A percentile compares a stretch with the other conserved stretches of the same genome.
Conservation (phyloP, 2,797 vertebrate species). For the Diplodus puntazzo region DNA sequence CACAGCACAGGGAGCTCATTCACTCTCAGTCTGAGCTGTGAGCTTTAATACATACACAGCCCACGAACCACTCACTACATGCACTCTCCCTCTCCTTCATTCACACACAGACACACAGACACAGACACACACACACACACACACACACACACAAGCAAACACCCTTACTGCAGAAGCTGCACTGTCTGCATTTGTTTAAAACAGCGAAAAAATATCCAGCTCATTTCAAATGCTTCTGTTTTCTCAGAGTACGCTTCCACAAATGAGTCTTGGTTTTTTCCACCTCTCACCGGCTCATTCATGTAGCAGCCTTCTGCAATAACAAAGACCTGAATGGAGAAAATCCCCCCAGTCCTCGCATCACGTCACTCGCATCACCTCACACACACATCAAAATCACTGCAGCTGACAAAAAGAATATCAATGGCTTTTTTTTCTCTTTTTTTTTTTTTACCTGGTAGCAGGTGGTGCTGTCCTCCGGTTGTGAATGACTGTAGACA, state of each 20-base stretch:
- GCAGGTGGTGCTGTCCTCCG: conserved; percentile 77
- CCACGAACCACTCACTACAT: conserved; percentile 52
- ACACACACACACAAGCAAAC: conserved; percentile 19
- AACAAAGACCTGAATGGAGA: conserved; percentile 76
- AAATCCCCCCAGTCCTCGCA: conserved; percentile 30
- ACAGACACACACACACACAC: conserved; percentile 24
- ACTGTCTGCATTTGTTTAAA: conserved; percentile 42
- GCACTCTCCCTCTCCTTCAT: conserved; percentile 54
- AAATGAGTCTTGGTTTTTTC: conserved; percentile 10
- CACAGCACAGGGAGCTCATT: conserved; percentile 77
- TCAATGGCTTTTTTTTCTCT: conserved; percentile 18
- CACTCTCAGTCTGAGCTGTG: conserved; percentile 56
- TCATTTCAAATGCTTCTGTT: conserved; percentile 22
- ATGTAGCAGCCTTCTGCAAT: conserved; percentile 47
- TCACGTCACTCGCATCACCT: conserved; percentile 52
- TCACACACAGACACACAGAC: conserved; percentile 57
- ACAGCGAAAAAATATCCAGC: conserved; percentile 32
- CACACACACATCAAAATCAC: conserved; percentile 47
- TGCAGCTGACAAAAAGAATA: conserved; percentile 39
- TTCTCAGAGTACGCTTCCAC: conserved; percentile 10
- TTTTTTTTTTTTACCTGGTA: conserved; percentile 75
- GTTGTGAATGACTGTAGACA: conserved; percentile 74
- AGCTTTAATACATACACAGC: conserved; percentile 58
- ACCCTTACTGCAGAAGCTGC: conserved; percentile 53
- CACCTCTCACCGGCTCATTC: conserved; percentile 38